Percentiles rank a stretch among this genome's conserved stretches.
Conservation (phyloP, 2,797 vertebrate genomes). For the Chromobotia macracanthus region DNA sequence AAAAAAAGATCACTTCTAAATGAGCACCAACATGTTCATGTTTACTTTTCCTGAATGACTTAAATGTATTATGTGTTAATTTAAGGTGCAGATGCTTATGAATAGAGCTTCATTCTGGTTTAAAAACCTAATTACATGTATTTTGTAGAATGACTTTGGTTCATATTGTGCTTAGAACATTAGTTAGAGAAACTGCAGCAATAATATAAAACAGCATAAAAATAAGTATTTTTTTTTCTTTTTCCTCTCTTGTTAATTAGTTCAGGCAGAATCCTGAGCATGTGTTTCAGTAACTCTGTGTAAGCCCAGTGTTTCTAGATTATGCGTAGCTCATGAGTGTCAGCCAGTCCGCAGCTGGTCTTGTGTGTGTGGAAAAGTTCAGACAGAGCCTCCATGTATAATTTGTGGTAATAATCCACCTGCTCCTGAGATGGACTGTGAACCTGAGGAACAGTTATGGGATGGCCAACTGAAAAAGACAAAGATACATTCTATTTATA, state of each 20-base stretch:
- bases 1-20: background rate
- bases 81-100: background rate
- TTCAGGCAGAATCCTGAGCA: background rate
- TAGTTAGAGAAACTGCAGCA: background rate
- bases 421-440: slow-evolving; percentile 72
- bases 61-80: background rate
- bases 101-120: background rate
- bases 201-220: background rate
- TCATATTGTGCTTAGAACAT: background rate
- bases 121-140: background rate
- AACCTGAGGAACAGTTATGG: slow-evolving; percentile 75
- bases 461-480: slow-evolving; percentile 76
- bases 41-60: background rate
- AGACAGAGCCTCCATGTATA: slow-evolving; percentile 78
- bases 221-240: background rate
- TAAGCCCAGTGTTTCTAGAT: slow-evolving; percentile 63
- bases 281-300: slow-evolving; percentile 2
- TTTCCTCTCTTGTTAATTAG: background rate
- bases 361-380: slow-evolving; percentile 83
- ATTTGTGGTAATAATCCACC: slow-evolving; percentile 77
- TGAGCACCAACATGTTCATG: background rate
- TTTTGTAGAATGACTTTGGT: background rate
- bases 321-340: slow-evolving; percentile 73
- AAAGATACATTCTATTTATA: background rate
- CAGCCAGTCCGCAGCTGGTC: slow-evolving; percentile 75